Evolutionary conservation across 2,888 invertebrate species (phyloP), one percentile per base, ranked within the genome.

Genomic region (Nebria salina): DNA sequence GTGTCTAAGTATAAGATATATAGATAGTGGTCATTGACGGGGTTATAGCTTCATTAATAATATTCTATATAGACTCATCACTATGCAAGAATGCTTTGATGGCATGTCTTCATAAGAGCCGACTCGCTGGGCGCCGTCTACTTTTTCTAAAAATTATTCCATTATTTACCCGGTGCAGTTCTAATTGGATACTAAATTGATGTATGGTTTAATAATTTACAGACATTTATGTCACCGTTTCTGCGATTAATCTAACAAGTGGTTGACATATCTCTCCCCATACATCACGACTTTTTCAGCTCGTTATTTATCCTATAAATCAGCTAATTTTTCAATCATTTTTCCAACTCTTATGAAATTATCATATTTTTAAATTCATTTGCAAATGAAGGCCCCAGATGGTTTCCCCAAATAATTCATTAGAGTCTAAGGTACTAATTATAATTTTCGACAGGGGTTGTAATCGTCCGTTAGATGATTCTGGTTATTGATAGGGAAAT

Each of bases 41-140:
- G 74, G 79, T 79, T 79, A 79, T 74, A 54, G 68, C 79, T 79
- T 79, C 79, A 79, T 79, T 79, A 79, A 79, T 79, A 79, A 79
- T 70, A 73, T 75, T 65, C 42, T 75, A 70, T 77, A 79, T 79
- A 68, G 68, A 79, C 79, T 79, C 79, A 79, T 79, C 79, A 79
- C 79, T 79, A 79, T 79, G 79, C 79, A 79, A 75, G 79, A 79
- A 79, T 79, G 79, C 54, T 65, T 65, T 15, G 11, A 26, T 65
- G 72, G 43, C 73, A 70, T 42, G 9, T 72, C 9, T 15, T 54
- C 65, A 70, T 20, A 34, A n/a, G 43, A 75, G 66, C 20, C 41
- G 41, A 41, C 73, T 41, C 68, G 42, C 43, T 11, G 11, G 74
- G 79, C 79, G 79, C 79, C 79, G 79, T 68, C 79, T 79, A 74